Evolutionary conservation across 2,113 vertebrate genomes (phyloP).

Genomic region (Istiophorus platypterus): DNA sequence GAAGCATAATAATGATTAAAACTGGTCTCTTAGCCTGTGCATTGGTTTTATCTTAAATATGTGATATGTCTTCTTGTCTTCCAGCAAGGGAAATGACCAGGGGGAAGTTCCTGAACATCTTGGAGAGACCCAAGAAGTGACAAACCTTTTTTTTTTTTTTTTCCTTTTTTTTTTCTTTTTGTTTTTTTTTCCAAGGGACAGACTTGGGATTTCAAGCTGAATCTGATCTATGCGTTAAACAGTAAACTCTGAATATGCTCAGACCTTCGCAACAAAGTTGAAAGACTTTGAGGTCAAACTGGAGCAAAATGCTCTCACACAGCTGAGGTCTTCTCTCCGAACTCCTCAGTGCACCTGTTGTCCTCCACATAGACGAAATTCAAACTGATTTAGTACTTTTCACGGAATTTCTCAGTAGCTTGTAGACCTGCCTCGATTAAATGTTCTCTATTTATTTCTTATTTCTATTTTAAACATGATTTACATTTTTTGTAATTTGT

Average conservation of each 20-base stretch:
- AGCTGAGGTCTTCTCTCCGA: slow-evolving; percentile 9
- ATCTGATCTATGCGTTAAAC: slow-evolving; percentile 12
- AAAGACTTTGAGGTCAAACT: slow-evolving; percentile 50
- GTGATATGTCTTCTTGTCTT: slow-evolving; percentile 72
- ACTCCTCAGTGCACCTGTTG: slow-evolving; percentile 21
- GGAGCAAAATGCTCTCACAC: slow-evolving; percentile 23
- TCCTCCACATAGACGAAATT: slow-evolving; percentile 33
- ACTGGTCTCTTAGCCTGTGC: neutral
- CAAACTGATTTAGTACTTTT: slow-evolving; percentile 8
- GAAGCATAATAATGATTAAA: neutral
- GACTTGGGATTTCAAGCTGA: slow-evolving; percentile 17
- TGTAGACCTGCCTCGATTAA: slow-evolving; percentile 48
- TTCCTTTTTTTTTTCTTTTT: too few relatives aligned
- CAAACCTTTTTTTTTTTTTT: neutral
- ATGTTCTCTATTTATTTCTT: slow-evolving; percentile 79
- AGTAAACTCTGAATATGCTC: slow-evolving; percentile 28
- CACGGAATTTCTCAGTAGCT: slow-evolving; percentile 32
- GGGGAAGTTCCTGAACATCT: slow-evolving; percentile 98
- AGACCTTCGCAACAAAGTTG: slow-evolving; percentile 26
- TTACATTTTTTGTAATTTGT: slow-evolving; percentile 58
- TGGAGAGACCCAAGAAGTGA: slow-evolving; percentile 98
- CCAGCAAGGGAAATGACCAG: slow-evolving; percentile 98
- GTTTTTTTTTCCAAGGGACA: neutral
- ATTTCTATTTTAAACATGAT: slow-evolving; percentile 65
- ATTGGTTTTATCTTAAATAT: slow-evolving; percentile 3